Percentiles rank a stretch among this genome's conserved stretches.
phyloP scores from a whole-genome alignment of 2,113 vertebrate species.

The Ctenodactylus gundi region DNA sequence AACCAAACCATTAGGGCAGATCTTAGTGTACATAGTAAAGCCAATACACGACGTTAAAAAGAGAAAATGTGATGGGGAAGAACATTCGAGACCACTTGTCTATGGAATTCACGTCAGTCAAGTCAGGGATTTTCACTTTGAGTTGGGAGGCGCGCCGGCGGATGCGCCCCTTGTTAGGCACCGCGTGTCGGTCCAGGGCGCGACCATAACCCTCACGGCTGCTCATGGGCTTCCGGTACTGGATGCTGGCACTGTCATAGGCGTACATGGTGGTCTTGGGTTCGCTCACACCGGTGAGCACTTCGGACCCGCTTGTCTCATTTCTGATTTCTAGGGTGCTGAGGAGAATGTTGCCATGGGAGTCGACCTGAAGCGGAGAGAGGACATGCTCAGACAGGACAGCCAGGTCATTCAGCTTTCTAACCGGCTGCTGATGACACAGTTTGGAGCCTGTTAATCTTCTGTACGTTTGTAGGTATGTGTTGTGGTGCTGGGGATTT shows the following conservation, averaged over 20 bases:
- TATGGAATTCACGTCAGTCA: constrained; percentile 96
- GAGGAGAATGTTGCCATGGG: constrained; percentile 92
- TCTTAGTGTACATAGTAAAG: constrained; percentile 95
- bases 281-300: constrained; percentile 84
- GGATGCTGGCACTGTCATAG: constrained; percentile 91
- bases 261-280: constrained; percentile 87
- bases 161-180: constrained; percentile 89
- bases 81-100: constrained; percentile 98
- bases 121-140: constrained; percentile 95
- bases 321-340: constrained; percentile 88
- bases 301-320: constrained; percentile 86
- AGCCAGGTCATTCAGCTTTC: too few species aligned
- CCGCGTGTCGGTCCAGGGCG: constrained; percentile 86
- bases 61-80: constrained; percentile 93
- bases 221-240: constrained; percentile 90
- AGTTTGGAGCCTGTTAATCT: accelerated
- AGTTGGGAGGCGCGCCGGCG: constrained; percentile 92
- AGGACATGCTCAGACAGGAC: constrained; percentile 46
- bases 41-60: constrained; percentile 98
- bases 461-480: not conserved
- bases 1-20: constrained; percentile 51
- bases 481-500: not conserved
- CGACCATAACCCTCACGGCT: constrained; percentile 89
- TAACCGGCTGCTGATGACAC: not conserved
- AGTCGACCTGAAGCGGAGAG: constrained; percentile 87